These are phyloP conservation scores for Tolmerus cingulatus DNA, from an alignment of 2,888 invertebrate species.

Conservation along the genomic window DNA sequence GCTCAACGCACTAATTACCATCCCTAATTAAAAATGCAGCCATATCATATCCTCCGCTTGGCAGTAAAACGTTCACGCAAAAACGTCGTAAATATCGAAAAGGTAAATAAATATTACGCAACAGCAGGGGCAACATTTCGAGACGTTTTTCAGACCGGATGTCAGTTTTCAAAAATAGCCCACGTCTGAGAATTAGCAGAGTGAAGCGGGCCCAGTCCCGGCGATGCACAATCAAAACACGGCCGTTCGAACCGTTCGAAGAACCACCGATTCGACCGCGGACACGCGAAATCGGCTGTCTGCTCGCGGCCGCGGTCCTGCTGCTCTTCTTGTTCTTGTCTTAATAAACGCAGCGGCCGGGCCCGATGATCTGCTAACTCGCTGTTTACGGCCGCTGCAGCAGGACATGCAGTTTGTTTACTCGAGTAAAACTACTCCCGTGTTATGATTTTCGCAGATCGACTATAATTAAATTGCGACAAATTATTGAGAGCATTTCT, in stretches of 20 bases:
- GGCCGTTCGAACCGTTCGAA: neutral
- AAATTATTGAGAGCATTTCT: constrained; percentile 48
- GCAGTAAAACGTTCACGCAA: neutral
- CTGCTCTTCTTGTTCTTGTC: neutral
- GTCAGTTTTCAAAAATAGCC: constrained; percentile 51
- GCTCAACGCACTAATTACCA: neutral
- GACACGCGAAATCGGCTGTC: neutral
- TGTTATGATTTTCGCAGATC: constrained; percentile 12
- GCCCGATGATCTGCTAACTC: neutral
- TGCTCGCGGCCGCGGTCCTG: neutral
- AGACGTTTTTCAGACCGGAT: constrained; percentile 51
- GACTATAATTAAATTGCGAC: constrained; percentile 41
- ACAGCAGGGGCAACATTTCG: constrained; percentile 14
- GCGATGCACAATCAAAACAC: constrained; percentile 5
- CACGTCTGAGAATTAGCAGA: neutral
- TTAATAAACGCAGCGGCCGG: neutral
- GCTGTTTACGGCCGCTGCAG: neutral
- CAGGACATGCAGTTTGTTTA: constrained; percentile 26
- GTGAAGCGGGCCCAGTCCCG: neutral
- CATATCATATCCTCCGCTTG: neutral
- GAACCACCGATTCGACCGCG: neutral
- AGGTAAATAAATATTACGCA: constrained; percentile 43
- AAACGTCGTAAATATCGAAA: constrained; percentile 28
- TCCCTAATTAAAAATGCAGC: neutral
- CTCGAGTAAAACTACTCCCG: constrained; percentile 15